phyloP scores from a whole-genome alignment of 35 echinoderm and acorn worm genomes.

The Acanthaster planci region DNA sequence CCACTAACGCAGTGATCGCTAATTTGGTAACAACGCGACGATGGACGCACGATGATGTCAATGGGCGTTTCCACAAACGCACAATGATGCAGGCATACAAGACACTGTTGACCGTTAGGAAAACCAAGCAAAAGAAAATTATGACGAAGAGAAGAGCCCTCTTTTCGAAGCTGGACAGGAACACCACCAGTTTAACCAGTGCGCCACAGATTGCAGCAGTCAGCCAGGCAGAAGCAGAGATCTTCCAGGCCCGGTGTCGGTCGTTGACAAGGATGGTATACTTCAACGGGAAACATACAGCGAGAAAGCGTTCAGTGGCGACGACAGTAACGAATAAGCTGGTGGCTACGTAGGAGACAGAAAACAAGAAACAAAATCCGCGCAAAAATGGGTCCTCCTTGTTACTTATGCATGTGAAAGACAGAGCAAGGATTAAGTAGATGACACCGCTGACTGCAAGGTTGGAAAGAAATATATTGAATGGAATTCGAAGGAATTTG shows the following conservation, averaged over 20 bases:
- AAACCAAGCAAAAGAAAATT: not conserved
- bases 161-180: not conserved
- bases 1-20: not conserved
- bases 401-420: not conserved
- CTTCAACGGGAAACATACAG: not conserved
- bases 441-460: not conserved
- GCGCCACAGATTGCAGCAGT: not conserved
- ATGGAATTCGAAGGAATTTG: not conserved
- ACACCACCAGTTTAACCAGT: not conserved
- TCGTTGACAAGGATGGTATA: not conserved
- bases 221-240: not conserved
- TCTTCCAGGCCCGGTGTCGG: not conserved
- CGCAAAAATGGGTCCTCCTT: not conserved
- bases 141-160: not conserved
- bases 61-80: not conserved
- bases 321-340: not conserved
- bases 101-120: not conserved
- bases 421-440: not conserved
- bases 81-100: not conserved
- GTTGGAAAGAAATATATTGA: conserved; percentile 3
- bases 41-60: not conserved
- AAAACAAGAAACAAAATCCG: not conserved
- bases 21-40: not conserved
- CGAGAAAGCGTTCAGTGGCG: conserved; percentile 1
- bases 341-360: not conserved